Conservation (phyloP, 2,113 vertebrate genomes). For the Dendrocopos noguchii region DNA sequence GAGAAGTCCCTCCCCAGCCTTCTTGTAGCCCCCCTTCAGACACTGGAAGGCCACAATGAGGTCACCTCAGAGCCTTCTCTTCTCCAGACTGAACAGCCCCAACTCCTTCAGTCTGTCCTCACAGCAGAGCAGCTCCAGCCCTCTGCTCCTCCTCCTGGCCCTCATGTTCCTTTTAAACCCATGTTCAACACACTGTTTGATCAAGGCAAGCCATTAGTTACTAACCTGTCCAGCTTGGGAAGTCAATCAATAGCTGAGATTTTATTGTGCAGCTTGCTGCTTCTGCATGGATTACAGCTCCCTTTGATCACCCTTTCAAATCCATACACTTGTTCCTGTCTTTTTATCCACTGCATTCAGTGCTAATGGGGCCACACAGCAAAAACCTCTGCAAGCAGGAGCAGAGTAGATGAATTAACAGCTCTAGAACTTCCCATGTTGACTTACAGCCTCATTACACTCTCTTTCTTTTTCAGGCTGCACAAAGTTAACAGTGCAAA, state of each 20-base stretch:
- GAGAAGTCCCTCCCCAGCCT: too few species aligned
- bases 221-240: conserved; percentile 28
- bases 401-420: conserved; percentile 38
- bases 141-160: too few species aligned
- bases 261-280: conserved; percentile 38
- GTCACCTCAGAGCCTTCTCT: too few species aligned
- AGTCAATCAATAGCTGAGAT: conserved; percentile 28
- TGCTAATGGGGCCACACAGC: background rate
- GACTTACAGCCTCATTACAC: conserved; percentile 52
- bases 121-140: too few species aligned
- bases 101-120: too few species aligned
- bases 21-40: too few species aligned
- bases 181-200: conserved; percentile 17
- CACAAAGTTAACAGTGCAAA: conserved; percentile 56
- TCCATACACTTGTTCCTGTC: background rate
- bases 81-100: too few species aligned
- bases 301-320: conserved; percentile 51
- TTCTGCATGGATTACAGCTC: conserved; percentile 22
- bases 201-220: conserved; percentile 48
- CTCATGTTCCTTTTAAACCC: conserved; percentile 23
- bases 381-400: conserved; percentile 29
- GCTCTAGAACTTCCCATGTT: conserved; percentile 8
- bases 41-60: too few species aligned
- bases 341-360: conserved; percentile 4
- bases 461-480: background rate